Conservation (phyloP, 1,140 invertebrate genomes). For the Whitmania pigra region DNA sequence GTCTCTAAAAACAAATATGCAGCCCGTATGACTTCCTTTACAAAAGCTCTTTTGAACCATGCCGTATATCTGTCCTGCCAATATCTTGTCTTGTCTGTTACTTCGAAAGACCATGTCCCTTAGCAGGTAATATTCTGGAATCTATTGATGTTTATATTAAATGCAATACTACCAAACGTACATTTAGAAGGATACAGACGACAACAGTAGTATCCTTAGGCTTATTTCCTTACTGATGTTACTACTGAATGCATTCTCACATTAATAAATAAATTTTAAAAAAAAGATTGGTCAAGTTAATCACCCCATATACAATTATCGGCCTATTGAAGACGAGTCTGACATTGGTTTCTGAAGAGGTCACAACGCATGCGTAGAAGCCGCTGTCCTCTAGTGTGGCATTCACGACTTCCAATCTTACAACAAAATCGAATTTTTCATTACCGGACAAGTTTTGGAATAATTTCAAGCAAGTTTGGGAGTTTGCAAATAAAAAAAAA, state of each 20-base stretch:
- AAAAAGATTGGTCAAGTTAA: too few relatives aligned
- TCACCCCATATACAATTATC: slow-evolving; percentile 1
- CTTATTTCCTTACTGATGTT: too few relatives aligned
- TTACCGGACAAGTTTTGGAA: neutral
- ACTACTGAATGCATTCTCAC: too few relatives aligned
- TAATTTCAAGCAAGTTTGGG: neutral
- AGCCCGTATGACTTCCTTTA: neutral
- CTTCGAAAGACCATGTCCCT: neutral
- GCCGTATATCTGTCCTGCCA: neutral
- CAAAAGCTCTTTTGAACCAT: slow-evolving; percentile 7
- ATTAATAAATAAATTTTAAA: too few relatives aligned
- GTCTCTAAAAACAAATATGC: neutral
- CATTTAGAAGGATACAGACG: too few relatives aligned
- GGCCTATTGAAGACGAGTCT: neutral
- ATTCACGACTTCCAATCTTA: slow-evolving; percentile 3
- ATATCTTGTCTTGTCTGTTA: neutral
- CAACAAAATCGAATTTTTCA: neutral
- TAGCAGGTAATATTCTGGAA: slow-evolving; percentile 1
- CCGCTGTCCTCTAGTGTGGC: slow-evolving; percentile 3
- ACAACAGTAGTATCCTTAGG: too few relatives aligned
- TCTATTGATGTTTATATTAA: neutral
- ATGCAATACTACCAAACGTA: too few relatives aligned
- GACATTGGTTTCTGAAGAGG: neutral
- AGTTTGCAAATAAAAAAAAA: neutral
- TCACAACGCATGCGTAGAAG: neutral